Evolutionary conservation across 2,888 invertebrate species (phyloP).

Genomic region (Syrista parreyssii): DNA sequence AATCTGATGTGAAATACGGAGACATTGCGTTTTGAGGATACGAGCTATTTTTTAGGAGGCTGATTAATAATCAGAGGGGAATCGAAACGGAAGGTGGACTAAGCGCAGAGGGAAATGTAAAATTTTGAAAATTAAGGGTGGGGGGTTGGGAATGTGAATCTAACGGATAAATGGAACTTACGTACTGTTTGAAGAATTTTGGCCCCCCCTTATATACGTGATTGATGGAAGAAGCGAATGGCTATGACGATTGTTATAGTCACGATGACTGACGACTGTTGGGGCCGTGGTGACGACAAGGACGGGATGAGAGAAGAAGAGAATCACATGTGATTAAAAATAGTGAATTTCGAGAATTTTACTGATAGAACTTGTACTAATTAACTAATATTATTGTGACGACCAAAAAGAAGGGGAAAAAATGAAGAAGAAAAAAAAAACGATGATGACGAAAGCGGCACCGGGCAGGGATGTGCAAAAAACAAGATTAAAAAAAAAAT

Average conservation of each 20-base stretch:
- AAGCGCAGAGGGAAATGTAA: too few relatives aligned
- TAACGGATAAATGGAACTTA: too few relatives aligned
- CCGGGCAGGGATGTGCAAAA: not conserved
- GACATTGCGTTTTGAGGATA: slow-evolving; percentile 41
- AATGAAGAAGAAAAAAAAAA: slow-evolving; percentile 37
- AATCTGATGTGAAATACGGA: slow-evolving; percentile 19
- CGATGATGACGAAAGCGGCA: slow-evolving; percentile 17
- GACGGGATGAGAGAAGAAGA: not conserved
- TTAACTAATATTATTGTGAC: slow-evolving; percentile 60
- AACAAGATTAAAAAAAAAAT: too few relatives aligned
- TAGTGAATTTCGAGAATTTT: slow-evolving; percentile 64
- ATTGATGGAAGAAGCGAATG: too few relatives aligned
- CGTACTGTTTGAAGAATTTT: too few relatives aligned
- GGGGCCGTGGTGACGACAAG: too few relatives aligned
- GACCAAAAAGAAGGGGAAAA: slow-evolving; percentile 51
- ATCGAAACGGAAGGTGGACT: slow-evolving; percentile 41
- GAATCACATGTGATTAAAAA: slow-evolving; percentile 61
- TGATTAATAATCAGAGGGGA: slow-evolving; percentile 61
- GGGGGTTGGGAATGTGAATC: too few relatives aligned
- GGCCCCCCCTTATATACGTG: too few relatives aligned
- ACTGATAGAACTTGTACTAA: slow-evolving; percentile 59
- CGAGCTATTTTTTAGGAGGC: slow-evolving; percentile 64
- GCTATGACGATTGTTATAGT: slow-evolving; percentile 47
- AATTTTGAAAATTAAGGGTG: too few relatives aligned
- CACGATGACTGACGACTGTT: slow-evolving; percentile 52